phyloP scores from a whole-genome alignment of 2,797 vertebrate genomes.

The Bradypus variegatus region DNA sequence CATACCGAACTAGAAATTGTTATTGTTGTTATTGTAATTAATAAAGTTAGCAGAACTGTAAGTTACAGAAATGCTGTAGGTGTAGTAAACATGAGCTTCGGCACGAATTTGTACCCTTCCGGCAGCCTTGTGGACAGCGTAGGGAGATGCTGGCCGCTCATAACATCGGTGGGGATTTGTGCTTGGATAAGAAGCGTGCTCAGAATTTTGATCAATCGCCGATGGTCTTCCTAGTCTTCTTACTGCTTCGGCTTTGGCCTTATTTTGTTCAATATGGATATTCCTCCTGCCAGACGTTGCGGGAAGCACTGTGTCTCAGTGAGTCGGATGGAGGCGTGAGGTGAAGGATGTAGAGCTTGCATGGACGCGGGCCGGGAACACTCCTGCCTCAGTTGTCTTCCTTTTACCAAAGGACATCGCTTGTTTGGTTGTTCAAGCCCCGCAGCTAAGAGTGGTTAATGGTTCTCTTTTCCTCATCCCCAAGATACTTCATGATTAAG shows the following conservation, averaged over 20 bases:
- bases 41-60: background rate
- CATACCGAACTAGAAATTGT: background rate
- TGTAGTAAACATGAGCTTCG: rapidly evolving
- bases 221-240: background rate
- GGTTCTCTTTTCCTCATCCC: background rate
- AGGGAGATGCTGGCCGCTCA: background rate
- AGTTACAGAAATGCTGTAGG: background rate
- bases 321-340: background rate
- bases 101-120: rapidly evolving
- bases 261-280: background rate
- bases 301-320: background rate
- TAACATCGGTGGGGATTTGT: background rate
- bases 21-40: background rate
- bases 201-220: too few species aligned
- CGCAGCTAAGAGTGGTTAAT: background rate
- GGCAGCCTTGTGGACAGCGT: background rate
- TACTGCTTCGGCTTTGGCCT: background rate
- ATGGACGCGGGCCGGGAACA: rapidly evolving
- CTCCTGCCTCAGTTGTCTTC: rapidly evolving
- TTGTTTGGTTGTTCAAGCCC: background rate
- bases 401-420: background rate
- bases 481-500: background rate
- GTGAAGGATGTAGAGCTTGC: background rate
- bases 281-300: background rate
- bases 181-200: background rate